phyloP scores from a whole-genome alignment of 2,113 vertebrate species.

The Tiliqua scincoides region DNA sequence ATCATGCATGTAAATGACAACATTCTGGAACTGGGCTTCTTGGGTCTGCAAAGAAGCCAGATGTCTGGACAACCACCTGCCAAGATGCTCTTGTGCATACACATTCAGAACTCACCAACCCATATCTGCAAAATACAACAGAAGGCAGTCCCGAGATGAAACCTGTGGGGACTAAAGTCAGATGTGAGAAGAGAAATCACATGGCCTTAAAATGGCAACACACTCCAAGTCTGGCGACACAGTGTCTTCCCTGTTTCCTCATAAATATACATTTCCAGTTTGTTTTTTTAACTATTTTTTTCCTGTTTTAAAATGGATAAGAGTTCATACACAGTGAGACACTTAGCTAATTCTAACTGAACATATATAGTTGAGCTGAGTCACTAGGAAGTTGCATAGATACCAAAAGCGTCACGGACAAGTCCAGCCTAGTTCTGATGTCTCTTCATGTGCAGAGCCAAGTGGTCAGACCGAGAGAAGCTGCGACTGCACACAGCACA shows the following conservation, averaged over 20 bases:
- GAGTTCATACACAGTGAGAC: slow-evolving; percentile 55
- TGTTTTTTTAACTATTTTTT: slow-evolving; percentile 51
- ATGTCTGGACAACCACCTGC: background rate
- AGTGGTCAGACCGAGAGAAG: slow-evolving; percentile 97
- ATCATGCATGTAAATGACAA: background rate
- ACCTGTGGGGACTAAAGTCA: slow-evolving; percentile 68
- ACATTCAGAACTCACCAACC: no score
- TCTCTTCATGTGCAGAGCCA: slow-evolving; percentile 98
- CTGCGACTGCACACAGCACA: slow-evolving; percentile 92
- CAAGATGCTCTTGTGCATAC: background rate
- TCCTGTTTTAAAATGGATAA: slow-evolving; percentile 46
- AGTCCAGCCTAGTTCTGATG: slow-evolving; percentile 86
- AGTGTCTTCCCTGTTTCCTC: slow-evolving; percentile 80
- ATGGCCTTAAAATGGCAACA: slow-evolving; percentile 68
- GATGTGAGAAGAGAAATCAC: slow-evolving; percentile 61
- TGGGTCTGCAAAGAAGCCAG: background rate
- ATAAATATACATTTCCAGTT: slow-evolving; percentile 86
- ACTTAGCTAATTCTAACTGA: slow-evolving; percentile 46
- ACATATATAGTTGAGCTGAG: background rate
- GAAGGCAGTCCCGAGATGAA: slow-evolving; percentile 73
- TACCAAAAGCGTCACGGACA: background rate
- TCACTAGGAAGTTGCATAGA: slow-evolving; percentile 69
- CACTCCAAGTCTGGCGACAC: slow-evolving; percentile 70
- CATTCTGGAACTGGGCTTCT: background rate
- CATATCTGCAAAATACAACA: slow-evolving; percentile 44